These are phyloP conservation scores for Cichlasoma orientale DNA, from an alignment of 2,797 vertebrate species.

Conservation along the genomic window DNA sequence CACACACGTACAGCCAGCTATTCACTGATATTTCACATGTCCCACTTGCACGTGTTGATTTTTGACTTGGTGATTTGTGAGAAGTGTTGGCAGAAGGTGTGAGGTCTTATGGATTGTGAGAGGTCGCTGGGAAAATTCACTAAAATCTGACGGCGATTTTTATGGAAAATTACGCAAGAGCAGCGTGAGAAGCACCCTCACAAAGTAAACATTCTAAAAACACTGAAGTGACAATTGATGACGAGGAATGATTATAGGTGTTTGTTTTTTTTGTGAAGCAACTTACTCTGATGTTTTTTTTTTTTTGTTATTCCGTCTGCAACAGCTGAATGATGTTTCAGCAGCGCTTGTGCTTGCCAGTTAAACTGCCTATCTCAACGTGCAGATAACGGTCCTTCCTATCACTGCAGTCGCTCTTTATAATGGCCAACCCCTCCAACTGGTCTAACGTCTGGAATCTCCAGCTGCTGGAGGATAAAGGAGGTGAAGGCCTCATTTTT, in stretches of 20 bases:
- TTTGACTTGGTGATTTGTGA: slow-evolving; percentile 50
- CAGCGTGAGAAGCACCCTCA: slow-evolving; percentile 30
- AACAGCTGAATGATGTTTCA: slow-evolving; percentile 62
- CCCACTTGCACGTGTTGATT: slow-evolving; percentile 30
- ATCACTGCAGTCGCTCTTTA: slow-evolving; percentile 60
- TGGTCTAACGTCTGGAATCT: slow-evolving; percentile 75
- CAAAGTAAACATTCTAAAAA: slow-evolving; percentile 52
- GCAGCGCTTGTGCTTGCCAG: slow-evolving; percentile 54
- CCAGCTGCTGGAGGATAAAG: slow-evolving; percentile 65
- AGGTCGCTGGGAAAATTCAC: slow-evolving; percentile 30
- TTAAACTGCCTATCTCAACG: slow-evolving; percentile 71
- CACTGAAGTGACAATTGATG: slow-evolving; percentile 18
- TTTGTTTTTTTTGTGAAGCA: slow-evolving; percentile 25
- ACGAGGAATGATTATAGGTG: slow-evolving; percentile 10
- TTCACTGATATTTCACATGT: slow-evolving; percentile 21
- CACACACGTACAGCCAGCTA: slow-evolving; percentile 15
- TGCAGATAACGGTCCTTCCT: slow-evolving; percentile 75
- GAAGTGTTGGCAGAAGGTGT: slow-evolving; percentile 36
- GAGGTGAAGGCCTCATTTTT: slow-evolving; percentile 28
- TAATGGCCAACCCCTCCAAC: slow-evolving; percentile 69
- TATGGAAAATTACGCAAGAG: slow-evolving; percentile 20
- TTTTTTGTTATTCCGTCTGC: slow-evolving; percentile 30
- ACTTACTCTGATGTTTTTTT: slow-evolving; percentile 13
- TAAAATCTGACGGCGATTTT: slow-evolving; percentile 24
- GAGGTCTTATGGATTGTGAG: slow-evolving; percentile 31